These are phyloP conservation scores for Pemphredon lugubris DNA, from an alignment of 2,888 invertebrate species.

Conservation along the genomic window DNA sequence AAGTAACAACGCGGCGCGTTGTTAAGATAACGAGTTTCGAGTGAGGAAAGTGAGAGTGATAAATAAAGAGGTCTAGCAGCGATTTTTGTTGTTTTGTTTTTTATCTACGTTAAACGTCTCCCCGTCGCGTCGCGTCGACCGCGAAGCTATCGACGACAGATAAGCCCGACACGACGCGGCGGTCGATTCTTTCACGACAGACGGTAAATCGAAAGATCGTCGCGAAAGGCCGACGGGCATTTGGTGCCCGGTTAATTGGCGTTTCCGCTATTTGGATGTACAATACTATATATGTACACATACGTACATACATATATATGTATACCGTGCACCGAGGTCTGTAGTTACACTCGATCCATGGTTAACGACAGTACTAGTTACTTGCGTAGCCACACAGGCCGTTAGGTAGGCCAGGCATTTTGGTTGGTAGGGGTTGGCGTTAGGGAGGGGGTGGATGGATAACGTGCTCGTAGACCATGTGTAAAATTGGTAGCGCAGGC, in stretches of 20 bases:
- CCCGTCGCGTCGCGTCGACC: too few species aligned
- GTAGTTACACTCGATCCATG: constrained; percentile 38
- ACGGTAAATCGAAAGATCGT: constrained; percentile 24
- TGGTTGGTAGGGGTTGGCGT: constrained; percentile 27
- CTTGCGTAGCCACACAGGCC: constrained; percentile 43
- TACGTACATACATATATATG: too few species aligned
- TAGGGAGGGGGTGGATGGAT: constrained; percentile 43
- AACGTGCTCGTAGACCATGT: constrained; percentile 67
- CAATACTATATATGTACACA: too few species aligned
- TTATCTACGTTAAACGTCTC: too few species aligned
- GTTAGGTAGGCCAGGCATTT: constrained; percentile 38
- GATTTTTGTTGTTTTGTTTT: too few species aligned
- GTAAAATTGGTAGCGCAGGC: constrained; percentile 68
- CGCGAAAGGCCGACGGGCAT: constrained; percentile 25
- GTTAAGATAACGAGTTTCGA: too few species aligned
- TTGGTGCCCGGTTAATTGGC: constrained; percentile 16
- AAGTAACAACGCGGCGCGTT: too few species aligned
- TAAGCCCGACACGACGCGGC: too few species aligned
- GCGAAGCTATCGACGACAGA: too few species aligned
- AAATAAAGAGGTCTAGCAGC: too few species aligned
- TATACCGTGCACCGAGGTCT: too few species aligned
- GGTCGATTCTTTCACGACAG: neutral
- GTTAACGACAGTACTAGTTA: constrained; percentile 48
- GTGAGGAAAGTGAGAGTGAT: too few species aligned
- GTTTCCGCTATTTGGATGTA: constrained; percentile 12